Percentiles rank a stretch among this genome's conserved stretches.
These are phyloP conservation scores for Microtus obscurus DNA, from an alignment of 2,797 vertebrate species.

Conservation along the genomic window DNA sequence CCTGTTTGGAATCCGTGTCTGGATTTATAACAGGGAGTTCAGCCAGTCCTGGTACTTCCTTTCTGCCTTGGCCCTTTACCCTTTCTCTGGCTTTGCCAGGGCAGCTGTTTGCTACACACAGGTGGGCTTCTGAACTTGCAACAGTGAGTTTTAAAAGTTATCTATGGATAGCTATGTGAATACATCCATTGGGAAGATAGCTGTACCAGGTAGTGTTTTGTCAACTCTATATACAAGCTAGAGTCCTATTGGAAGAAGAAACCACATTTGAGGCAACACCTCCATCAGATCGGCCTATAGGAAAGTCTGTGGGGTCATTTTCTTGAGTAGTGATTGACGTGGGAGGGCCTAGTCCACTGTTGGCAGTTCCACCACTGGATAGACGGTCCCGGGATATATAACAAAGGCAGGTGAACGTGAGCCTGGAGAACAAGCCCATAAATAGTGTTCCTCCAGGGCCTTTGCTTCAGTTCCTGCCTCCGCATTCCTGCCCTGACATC, in stretches of 20 bases:
- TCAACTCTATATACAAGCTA: not conserved
- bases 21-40: not conserved
- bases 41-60: not conserved
- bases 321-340: no score
- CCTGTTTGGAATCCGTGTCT: not conserved
- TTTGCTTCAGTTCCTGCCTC: not conserved
- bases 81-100: not conserved
- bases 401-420: not conserved
- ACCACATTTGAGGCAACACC: not conserved
- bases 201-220: not conserved
- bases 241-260: not conserved
- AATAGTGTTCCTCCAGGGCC: no score
- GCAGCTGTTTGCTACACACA: not conserved
- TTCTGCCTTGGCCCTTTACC: not conserved
- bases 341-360: no score
- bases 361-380: not conserved
- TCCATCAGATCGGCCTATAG: not conserved
- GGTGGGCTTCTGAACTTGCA: not conserved
- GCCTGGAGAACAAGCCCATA: not conserved
- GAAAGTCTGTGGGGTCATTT: no score
- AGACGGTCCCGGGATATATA: not conserved
- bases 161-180: not conserved
- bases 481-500: not conserved
- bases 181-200: not conserved
- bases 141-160: not conserved